Percentiles rank a stretch among this genome's conserved stretches.
Conservation (phyloP, 2,888 invertebrate genomes). For the Drosophila atroscutellata region DNA sequence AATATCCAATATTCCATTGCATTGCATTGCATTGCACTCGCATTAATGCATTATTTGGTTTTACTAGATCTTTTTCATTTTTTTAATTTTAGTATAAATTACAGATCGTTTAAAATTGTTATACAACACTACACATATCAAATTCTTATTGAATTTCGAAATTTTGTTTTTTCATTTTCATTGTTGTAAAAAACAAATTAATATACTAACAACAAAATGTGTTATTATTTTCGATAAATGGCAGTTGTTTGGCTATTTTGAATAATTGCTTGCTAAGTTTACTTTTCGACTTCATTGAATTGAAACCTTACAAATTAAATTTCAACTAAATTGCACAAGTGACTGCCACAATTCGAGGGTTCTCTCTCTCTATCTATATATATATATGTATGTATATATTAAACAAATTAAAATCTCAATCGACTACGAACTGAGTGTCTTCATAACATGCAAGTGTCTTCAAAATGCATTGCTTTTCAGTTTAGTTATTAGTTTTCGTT, state of each 20-base stretch:
- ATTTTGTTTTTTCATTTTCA: constrained; percentile 12
- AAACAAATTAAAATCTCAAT: constrained; percentile 41
- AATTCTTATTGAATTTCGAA: constrained; percentile 57
- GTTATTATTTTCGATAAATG: constrained; percentile 60
- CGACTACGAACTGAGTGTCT: constrained; percentile 45
- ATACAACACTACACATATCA: constrained; percentile 64
- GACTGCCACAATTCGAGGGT: constrained; percentile 58
- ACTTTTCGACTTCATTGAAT: constrained; percentile 30
- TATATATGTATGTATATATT: neutral
- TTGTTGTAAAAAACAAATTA: constrained; percentile 34
- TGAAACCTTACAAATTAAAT: constrained; percentile 75
- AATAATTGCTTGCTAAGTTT: constrained; percentile 43
- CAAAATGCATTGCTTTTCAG: constrained; percentile 41
- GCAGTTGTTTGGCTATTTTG: constrained; percentile 78
- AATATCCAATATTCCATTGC: constrained; percentile 45
- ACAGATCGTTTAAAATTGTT: constrained; percentile 65
- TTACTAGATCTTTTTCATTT: constrained; percentile 23
- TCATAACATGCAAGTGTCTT: constrained; percentile 48
- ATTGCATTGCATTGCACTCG: constrained; percentile 35
- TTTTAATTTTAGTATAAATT: constrained; percentile 54
- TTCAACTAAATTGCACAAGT: constrained; percentile 68
- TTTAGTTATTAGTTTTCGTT: constrained; percentile 13
- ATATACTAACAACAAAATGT: constrained; percentile 42
- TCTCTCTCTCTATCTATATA: constrained; percentile 14
- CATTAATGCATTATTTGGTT: constrained; percentile 36